phyloP scores from a whole-genome alignment of 2,797 vertebrate genomes.

The Chiroxiphia lanceolata region DNA sequence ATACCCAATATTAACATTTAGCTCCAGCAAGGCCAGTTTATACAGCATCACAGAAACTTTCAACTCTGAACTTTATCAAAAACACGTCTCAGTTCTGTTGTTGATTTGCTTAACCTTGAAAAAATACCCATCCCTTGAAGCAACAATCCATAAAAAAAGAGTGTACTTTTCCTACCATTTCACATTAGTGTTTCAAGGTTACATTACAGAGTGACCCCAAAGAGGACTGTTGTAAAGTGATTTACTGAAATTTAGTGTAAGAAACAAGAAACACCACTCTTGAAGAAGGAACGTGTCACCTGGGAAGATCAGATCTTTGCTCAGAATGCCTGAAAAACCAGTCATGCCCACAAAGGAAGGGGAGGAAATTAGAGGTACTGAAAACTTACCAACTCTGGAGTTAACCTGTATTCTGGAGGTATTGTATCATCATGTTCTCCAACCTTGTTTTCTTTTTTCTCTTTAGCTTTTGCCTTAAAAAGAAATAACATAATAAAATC shows the following conservation, averaged over 20 bases:
- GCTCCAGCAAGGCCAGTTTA: neutral
- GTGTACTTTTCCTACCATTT: neutral
- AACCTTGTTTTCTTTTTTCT: slow-evolving; percentile 67
- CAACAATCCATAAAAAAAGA: accelerated
- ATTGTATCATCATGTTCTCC: slow-evolving; percentile 74
- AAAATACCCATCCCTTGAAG: neutral
- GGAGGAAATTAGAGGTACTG: neutral
- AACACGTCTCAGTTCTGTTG: neutral
- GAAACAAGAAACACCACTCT: neutral
- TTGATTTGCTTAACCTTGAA: neutral
- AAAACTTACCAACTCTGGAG: slow-evolving; percentile 51
- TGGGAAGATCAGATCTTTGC: neutral
- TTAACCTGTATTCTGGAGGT: slow-evolving; percentile 72
- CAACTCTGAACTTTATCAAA: neutral
- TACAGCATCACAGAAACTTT: neutral
- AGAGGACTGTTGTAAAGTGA: neutral
- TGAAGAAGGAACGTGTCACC: neutral
- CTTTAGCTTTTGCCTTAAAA: slow-evolving; percentile 73
- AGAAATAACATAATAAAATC: neutral
- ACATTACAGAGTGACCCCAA: neutral
- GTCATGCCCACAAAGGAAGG: neutral
- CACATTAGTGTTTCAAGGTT: neutral
- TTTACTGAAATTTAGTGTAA: neutral
- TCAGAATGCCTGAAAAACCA: neutral
- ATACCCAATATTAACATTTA: neutral